phyloP scores from a whole-genome alignment of 2,797 vertebrate genomes.

The Sebastes taczanowskii region DNA sequence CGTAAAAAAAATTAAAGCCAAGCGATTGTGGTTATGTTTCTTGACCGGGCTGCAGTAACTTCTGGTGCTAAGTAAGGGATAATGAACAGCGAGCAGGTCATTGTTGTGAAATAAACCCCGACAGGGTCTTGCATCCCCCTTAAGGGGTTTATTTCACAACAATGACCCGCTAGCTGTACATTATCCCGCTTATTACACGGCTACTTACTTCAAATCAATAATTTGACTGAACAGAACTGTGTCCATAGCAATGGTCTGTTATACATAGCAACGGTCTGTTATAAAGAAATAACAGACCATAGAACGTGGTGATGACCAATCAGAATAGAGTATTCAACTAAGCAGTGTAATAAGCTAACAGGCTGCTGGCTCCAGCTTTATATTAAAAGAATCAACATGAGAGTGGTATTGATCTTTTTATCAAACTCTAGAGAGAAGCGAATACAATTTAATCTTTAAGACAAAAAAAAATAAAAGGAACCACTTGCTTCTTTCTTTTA shows the following conservation, averaged over 20 bases:
- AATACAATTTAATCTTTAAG: not conserved
- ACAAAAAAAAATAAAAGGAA: not conserved
- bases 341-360: not conserved
- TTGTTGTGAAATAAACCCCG: too few species aligned
- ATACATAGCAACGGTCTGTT: too few species aligned
- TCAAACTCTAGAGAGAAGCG: not conserved
- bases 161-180: too few species aligned
- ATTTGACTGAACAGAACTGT: too few species aligned
- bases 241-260: too few species aligned
- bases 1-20: not conserved
- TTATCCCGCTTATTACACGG: accelerated
- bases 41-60: not conserved
- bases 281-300: too few species aligned
- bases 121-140: too few species aligned
- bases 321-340: too few species aligned
- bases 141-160: too few species aligned
- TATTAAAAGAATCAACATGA: not conserved
- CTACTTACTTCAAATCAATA: too few species aligned
- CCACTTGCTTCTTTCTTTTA: not conserved
- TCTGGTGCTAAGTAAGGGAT: not conserved
- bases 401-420: not conserved
- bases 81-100: not conserved
- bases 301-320: too few species aligned
- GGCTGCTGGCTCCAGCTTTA: not conserved
- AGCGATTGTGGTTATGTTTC: not conserved